These are phyloP conservation scores for Eucidaris tribuloides DNA, from an alignment of 35 echinoderm and acorn worm genomes.

Conservation along the genomic window DNA sequence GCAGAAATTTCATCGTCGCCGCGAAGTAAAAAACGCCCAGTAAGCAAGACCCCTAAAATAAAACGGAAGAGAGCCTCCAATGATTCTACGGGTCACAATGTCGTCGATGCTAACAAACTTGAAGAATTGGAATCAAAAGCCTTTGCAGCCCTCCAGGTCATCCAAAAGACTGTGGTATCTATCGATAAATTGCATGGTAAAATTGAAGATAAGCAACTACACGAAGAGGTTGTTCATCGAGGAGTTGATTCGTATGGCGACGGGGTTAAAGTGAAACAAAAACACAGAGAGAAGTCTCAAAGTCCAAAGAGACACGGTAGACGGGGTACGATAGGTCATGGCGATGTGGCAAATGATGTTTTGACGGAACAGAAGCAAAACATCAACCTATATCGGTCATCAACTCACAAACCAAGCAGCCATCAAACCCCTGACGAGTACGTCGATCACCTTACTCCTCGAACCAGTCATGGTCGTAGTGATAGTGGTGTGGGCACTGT, in stretches of 20 bases:
- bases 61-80: not conserved
- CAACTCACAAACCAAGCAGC: no score
- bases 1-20: not conserved
- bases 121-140: not conserved
- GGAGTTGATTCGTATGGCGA: not conserved
- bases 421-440: no score
- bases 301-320: no score
- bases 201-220: not conserved
- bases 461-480: no score
- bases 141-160: constrained; percentile 14
- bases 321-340: no score
- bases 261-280: not conserved
- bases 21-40: not conserved
- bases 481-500: not conserved
- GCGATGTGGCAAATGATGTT: no score
- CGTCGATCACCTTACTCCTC: no score
- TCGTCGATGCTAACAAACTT: not conserved
- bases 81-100: not conserved
- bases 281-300: no score
- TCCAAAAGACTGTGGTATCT: constrained; percentile 16
- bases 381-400: no score
- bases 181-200: not conserved
- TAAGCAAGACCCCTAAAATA: not conserved
- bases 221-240: not conserved
- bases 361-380: no score